Evolutionary conservation across 2,888 invertebrate species (phyloP).

Genomic region (Malthinus seriepunctatus): DNA sequence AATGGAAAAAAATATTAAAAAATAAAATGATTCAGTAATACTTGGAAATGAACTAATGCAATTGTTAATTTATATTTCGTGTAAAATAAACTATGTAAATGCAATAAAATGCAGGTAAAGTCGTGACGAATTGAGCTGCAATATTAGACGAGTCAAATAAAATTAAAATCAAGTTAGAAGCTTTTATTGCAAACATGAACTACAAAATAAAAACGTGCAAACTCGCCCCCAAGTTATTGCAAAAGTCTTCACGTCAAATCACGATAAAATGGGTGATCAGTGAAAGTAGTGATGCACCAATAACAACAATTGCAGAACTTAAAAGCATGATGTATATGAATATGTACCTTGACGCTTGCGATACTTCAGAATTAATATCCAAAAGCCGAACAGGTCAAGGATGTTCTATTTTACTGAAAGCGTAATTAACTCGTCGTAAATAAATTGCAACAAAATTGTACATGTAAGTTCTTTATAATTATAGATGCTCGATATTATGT

Average conservation of each 20-base stretch:
- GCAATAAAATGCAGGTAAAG: background rate
- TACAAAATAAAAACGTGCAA: conserved; percentile 23
- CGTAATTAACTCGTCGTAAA: conserved; percentile 17
- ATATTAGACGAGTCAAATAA: conserved; percentile 14
- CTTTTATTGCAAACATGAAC: conserved; percentile 9
- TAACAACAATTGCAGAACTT: conserved; percentile 19
- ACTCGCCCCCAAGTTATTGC: conserved; percentile 24
- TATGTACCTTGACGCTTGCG: conserved; percentile 21
- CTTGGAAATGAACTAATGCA: background rate
- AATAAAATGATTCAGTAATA: no score
- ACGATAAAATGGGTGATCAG: conserved; percentile 28
- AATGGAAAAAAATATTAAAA: no score
- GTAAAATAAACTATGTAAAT: conserved; percentile 5
- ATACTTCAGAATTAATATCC: conserved; percentile 24
- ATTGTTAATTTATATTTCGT: conserved; percentile 12
- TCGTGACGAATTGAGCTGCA: conserved; percentile 11
- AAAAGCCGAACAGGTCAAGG: conserved; percentile 26
- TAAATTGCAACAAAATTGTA: conserved; percentile 14
- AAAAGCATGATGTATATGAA: conserved; percentile 12
- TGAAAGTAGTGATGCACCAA: conserved; percentile 27
- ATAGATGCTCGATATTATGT: conserved; percentile 8
- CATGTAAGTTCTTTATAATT: conserved; percentile 10
- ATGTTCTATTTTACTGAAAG: conserved; percentile 16
- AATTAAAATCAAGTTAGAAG: conserved; percentile 15
- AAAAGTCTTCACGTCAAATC: conserved; percentile 26